phyloP scores from a whole-genome alignment of 2,113 vertebrate genomes.

The Ondatra zibethicus region DNA sequence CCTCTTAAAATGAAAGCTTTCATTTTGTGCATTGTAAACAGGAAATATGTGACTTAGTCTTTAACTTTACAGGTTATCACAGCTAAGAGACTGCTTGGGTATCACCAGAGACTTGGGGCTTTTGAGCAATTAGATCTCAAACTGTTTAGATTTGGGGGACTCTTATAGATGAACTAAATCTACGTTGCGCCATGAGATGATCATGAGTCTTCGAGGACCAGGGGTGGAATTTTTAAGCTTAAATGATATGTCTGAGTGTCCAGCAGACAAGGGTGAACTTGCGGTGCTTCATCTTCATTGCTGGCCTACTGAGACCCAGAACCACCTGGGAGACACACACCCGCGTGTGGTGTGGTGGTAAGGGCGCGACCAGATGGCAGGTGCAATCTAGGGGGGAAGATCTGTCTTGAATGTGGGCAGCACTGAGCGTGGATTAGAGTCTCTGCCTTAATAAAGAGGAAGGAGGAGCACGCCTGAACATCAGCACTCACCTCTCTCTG shows the following conservation, averaged over 20 bases:
- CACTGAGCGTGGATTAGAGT: not conserved
- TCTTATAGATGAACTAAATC: no score
- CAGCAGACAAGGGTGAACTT: not conserved
- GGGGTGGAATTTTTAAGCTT: not conserved
- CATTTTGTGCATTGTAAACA: not conserved
- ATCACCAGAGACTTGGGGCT: not conserved
- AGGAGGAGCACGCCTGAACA: not conserved
- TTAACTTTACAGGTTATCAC: not conserved
- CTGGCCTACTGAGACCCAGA: not conserved
- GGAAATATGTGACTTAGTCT: not conserved
- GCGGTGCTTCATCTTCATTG: not conserved
- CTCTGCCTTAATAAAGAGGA: not conserved
- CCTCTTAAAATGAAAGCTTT: not conserved
- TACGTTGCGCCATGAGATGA: not conserved
- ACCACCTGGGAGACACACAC: no score
- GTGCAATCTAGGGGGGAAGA: no score
- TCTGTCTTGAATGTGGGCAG: not conserved
- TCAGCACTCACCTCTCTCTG: no score
- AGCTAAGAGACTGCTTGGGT: not conserved
- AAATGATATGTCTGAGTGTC: not conserved
- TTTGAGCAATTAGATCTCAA: not conserved
- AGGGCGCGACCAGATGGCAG: not conserved
- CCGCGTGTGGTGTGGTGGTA: no score
- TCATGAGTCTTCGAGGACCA: not conserved
- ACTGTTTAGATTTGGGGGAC: not conserved